Percentiles rank a stretch among this genome's conserved stretches.
These are phyloP conservation scores for Sinonovacula constricta DNA, from an alignment of 1,140 invertebrate genomes.

Conservation along the genomic window DNA sequence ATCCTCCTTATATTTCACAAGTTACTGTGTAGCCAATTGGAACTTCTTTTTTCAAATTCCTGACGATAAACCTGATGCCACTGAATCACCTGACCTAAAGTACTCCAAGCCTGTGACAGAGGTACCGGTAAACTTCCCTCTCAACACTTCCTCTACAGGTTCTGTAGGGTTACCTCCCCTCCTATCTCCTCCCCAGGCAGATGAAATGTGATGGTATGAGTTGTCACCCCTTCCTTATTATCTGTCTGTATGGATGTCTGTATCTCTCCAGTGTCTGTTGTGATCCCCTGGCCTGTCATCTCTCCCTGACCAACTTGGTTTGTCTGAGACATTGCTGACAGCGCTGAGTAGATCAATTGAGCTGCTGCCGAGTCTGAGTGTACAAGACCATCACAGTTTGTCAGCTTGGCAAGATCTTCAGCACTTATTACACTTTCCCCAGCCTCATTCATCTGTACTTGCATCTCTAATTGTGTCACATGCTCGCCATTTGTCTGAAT, in stretches of 20 bases:
- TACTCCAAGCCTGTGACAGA: no score
- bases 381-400: constrained; percentile 71
- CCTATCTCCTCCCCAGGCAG: constrained; percentile 49
- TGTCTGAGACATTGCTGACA: constrained; percentile 77
- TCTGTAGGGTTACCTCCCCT: constrained; percentile 31
- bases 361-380: constrained; percentile 81
- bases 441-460: constrained; percentile 61
- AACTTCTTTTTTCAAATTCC: no score
- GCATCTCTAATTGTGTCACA: constrained; percentile 57
- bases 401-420: constrained; percentile 65
- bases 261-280: constrained; percentile 48
- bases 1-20: no score
- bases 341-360: constrained; percentile 81
- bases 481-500: constrained; percentile 24
- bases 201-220: constrained; percentile 69
- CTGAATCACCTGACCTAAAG: no score
- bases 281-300: constrained; percentile 12
- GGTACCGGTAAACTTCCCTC: no score
- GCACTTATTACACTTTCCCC: constrained; percentile 61
- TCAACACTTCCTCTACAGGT: no score
- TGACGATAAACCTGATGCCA: no score
- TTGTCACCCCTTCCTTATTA: constrained; percentile 61
- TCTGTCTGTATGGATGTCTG: constrained; percentile 61
- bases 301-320: neutral
- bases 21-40: no score